These are phyloP conservation scores for Neogale vison DNA, from an alignment of 2,113 vertebrate genomes.

Conservation along the genomic window DNA sequence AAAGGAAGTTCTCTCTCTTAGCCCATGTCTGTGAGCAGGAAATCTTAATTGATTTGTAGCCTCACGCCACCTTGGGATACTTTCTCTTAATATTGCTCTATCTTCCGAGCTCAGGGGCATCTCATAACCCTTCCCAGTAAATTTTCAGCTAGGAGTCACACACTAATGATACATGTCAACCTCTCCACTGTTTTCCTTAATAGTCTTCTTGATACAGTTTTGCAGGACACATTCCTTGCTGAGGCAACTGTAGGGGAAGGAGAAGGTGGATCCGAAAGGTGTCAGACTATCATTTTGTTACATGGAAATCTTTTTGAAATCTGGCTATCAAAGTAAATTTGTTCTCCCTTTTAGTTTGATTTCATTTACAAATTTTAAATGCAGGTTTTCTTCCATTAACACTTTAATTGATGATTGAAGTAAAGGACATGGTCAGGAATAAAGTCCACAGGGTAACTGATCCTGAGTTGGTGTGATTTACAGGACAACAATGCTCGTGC, in stretches of 20 bases:
- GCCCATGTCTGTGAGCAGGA: not conserved
- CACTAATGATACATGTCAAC: accelerated
- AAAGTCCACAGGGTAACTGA: not conserved
- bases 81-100: accelerated
- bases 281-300: not conserved
- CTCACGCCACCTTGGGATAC: accelerated
- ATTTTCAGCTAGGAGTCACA: not conserved
- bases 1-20: not conserved
- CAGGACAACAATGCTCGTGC: accelerated
- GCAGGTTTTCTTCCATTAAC: not conserved
- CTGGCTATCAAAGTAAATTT: not conserved
- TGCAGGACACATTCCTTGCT: not conserved
- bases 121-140: no score
- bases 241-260: not conserved
- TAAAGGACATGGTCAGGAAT: no score
- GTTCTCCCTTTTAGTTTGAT: not conserved
- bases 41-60: accelerated
- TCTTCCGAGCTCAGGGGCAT: accelerated
- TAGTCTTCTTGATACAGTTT: no score
- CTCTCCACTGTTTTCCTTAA: accelerated
- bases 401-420: not conserved
- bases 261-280: not conserved
- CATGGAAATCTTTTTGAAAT: not conserved
- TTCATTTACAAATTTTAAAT: not conserved
- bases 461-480: accelerated